Percentiles rank a stretch among this genome's conserved stretches.
phyloP scores from a whole-genome alignment of 2,888 invertebrate species.

The Pollenia angustigena region DNA sequence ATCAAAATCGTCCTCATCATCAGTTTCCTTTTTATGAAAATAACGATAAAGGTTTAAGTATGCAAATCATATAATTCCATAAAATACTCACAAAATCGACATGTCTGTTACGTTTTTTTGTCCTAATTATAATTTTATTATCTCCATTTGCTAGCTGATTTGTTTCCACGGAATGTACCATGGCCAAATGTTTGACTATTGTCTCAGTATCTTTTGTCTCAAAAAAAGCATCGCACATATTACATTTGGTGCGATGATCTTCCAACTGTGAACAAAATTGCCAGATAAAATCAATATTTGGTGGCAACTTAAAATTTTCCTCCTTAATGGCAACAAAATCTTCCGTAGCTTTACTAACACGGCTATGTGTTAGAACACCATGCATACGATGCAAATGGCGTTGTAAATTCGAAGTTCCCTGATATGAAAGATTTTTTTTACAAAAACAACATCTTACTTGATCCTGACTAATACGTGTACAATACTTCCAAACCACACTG shows the following conservation, averaged over 20 bases:
- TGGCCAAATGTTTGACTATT: constrained; percentile 75
- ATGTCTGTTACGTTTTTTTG: constrained; percentile 68
- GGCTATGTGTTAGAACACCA: constrained; percentile 76
- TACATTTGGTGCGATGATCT: constrained; percentile 75
- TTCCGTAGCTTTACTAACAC: constrained; percentile 64
- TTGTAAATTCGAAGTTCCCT: constrained; percentile 79
- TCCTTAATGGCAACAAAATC: constrained; percentile 62
- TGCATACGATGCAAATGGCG: constrained; percentile 80
- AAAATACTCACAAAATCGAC: constrained; percentile 71
- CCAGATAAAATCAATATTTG: constrained; percentile 73
- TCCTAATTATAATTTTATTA: constrained; percentile 41
- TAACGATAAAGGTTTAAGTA: neutral
- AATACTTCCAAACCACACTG: constrained; percentile 79
- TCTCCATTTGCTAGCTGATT: constrained; percentile 44
- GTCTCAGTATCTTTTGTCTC: constrained; percentile 73
- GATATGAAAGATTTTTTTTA: constrained; percentile 79
- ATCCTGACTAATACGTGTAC: constrained; percentile 77
- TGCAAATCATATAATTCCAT: neutral
- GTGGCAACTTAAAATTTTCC: constrained; percentile 54
- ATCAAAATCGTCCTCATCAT: constrained; percentile 70
- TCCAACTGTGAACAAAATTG: constrained; percentile 73
- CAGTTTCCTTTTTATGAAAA: constrained; percentile 62
- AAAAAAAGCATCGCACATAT: constrained; percentile 77
- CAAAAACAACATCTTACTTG: constrained; percentile 78
- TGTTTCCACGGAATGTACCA: constrained; percentile 73